Conservation (phyloP, 2,113 vertebrate genomes). For the Ornithorhynchus anatinus region DNA sequence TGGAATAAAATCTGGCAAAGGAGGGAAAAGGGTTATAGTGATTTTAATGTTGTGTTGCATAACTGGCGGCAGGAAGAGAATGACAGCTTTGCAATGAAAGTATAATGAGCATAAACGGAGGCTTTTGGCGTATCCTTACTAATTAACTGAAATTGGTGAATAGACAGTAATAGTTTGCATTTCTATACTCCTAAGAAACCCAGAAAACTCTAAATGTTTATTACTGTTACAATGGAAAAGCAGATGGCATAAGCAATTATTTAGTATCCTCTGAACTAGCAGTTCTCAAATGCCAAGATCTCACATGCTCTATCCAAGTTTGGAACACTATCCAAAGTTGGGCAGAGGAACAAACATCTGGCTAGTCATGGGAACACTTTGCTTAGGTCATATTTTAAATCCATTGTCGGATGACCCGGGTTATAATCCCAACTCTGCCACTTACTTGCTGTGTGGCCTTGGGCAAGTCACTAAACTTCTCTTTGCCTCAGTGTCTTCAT, state of each 20-base stretch:
- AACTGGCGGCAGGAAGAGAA: background rate
- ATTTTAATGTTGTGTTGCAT: too few relatives aligned
- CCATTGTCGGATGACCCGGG: background rate
- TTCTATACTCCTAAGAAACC: slow-evolving; percentile 33
- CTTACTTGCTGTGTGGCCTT: too few relatives aligned
- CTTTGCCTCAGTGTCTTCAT: too few relatives aligned
- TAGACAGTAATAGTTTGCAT: slow-evolving; percentile 4
- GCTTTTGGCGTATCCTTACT: background rate
- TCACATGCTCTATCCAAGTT: background rate
- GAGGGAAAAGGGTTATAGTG: background rate
- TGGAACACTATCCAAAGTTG: background rate
- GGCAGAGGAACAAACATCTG: background rate
- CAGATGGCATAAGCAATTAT: slow-evolving; percentile 38
- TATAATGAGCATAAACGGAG: background rate
- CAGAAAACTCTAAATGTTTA: slow-evolving; percentile 28
- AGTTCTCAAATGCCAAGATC: background rate
- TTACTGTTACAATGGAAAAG: slow-evolving; percentile 40
- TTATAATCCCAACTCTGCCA: too few relatives aligned
- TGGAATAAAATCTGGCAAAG: background rate
- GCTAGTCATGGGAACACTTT: too few relatives aligned
- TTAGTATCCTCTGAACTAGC: background rate
- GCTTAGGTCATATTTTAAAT: background rate
- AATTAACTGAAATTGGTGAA: slow-evolving; percentile 32
- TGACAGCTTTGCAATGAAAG: background rate
- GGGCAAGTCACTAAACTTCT: too few relatives aligned